Conservation (phyloP, 2,888 invertebrate species). For the Eupithecia pulchellata region DNA sequence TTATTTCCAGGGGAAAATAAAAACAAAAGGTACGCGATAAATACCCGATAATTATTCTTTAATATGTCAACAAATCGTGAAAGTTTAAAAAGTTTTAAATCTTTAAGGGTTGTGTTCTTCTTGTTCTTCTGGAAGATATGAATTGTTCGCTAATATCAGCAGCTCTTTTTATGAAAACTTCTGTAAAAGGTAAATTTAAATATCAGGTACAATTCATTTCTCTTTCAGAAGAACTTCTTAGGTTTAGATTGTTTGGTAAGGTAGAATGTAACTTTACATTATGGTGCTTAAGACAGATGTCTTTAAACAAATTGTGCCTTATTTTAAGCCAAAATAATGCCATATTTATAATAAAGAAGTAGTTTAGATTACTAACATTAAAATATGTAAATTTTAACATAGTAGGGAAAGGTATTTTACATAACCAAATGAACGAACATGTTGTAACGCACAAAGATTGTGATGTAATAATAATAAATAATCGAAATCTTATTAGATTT, state of each 20-base stretch:
- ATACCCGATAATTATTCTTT: too few species aligned
- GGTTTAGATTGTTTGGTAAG: background rate
- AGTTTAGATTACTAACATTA: background rate
- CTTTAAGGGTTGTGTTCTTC: too few species aligned
- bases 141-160: too few species aligned
- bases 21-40: too few species aligned
- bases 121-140: too few species aligned
- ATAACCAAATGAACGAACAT: background rate
- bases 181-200: background rate
- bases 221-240: background rate
- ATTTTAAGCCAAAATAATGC: conserved; percentile 27
- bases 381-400: background rate
- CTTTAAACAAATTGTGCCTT: conserved; percentile 11
- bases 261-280: background rate
- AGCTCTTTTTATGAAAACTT: too few species aligned
- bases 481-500: background rate
- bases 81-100: too few species aligned
- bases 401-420: too few species aligned
- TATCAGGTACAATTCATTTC: background rate
- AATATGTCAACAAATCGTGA: too few species aligned
- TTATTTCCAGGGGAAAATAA: too few species aligned
- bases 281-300: conserved; percentile 24
- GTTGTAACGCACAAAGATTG: background rate
- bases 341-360: conserved; percentile 19
- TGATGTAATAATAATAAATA: background rate